Conservation (phyloP, 2,888 invertebrate species). For the Mamestra brassicae region DNA sequence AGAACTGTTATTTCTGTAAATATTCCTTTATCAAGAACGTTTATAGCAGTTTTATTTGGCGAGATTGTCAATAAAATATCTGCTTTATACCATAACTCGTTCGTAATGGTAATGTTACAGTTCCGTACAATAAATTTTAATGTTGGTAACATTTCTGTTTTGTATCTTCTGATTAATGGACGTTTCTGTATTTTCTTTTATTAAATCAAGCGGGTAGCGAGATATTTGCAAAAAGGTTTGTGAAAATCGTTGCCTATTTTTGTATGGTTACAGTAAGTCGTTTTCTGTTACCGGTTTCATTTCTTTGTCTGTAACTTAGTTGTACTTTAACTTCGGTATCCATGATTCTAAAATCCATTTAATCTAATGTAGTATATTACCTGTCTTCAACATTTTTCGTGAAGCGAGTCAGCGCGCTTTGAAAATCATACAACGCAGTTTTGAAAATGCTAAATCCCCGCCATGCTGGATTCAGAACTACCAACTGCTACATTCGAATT, state of each 20-base stretch:
- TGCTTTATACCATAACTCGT: constrained; percentile 69
- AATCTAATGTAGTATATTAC: background rate
- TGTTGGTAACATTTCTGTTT: constrained; percentile 62
- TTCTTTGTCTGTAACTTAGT: background rate
- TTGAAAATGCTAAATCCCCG: background rate
- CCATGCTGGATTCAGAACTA: constrained; percentile 2
- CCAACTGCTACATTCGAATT: constrained; percentile 27
- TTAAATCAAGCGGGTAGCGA: constrained; percentile 38
- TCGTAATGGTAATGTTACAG: constrained; percentile 67
- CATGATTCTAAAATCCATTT: background rate
- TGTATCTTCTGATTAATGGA: constrained; percentile 65
- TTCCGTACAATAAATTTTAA: constrained; percentile 68
- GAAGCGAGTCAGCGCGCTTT: background rate
- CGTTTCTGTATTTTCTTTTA: constrained; percentile 56
- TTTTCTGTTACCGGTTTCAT: background rate
- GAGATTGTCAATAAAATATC: constrained; percentile 75
- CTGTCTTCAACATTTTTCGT: background rate
- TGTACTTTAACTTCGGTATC: background rate
- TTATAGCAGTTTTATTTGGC: constrained; percentile 68
- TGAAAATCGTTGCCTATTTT: constrained; percentile 20
- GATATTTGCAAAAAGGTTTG: constrained; percentile 38
- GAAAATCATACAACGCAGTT: background rate
- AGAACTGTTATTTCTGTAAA: constrained; percentile 54
- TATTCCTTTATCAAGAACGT: constrained; percentile 64
- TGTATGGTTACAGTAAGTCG: background rate